Percentiles rank a stretch among this genome's conserved stretches.
These are phyloP conservation scores for Tragopan temminckii DNA, from an alignment of 2,797 vertebrate genomes.

Conservation along the genomic window DNA sequence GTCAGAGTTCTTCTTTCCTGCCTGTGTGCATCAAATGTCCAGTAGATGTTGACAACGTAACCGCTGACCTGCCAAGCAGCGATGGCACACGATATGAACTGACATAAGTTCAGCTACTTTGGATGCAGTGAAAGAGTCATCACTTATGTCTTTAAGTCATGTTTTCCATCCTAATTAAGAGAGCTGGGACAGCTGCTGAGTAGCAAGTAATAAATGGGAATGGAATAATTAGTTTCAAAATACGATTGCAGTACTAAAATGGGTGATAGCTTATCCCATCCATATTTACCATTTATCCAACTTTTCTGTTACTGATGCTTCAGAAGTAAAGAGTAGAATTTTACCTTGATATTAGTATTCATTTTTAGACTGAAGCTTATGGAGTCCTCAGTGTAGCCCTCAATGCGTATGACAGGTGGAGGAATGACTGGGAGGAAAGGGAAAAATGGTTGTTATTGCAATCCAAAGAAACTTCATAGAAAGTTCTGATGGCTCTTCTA, in stretches of 20 bases:
- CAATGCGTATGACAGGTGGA: constrained; percentile 87
- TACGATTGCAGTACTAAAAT: background rate
- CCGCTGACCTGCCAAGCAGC: constrained; percentile 85
- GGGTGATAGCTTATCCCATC: background rate
- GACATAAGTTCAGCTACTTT: background rate
- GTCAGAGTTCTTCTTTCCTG: constrained; percentile 90
- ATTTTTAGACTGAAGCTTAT: constrained; percentile 89
- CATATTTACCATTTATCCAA: background rate
- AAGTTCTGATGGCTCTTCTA: background rate
- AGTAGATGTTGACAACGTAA: constrained; percentile 90
- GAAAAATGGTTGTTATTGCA: background rate
- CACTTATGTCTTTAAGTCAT: background rate
- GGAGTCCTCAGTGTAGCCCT: constrained; percentile 83
- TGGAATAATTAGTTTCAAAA: background rate
- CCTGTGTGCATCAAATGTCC: constrained; percentile 93
- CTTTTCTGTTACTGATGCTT: background rate
- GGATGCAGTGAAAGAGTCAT: background rate
- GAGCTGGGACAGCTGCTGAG: background rate
- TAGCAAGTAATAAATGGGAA: background rate
- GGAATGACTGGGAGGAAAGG: constrained; percentile 85
- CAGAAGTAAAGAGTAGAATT: background rate
- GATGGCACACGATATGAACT: background rate
- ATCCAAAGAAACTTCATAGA: background rate
- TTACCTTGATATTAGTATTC: constrained; percentile 86
- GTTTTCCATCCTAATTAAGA: background rate